Evolutionary conservation across 2,888 invertebrate genomes (phyloP).

Genomic region (Prostheceraeus crozeri): DNA sequence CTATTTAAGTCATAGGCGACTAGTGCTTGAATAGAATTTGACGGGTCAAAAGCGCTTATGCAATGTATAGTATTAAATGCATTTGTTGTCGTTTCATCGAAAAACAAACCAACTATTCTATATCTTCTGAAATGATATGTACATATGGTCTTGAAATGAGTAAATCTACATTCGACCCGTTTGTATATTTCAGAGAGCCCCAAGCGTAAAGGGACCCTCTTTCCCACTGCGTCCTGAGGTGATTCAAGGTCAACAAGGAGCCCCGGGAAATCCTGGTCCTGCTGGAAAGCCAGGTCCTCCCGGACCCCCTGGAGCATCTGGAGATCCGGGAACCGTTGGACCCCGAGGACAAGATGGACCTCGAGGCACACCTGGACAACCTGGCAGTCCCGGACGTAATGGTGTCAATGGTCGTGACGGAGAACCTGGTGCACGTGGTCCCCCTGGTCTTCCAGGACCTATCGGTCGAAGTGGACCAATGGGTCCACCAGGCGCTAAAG

Average conservation of each 20-base stretch:
- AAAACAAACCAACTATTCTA: too few relatives aligned
- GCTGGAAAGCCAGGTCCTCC: constrained; percentile 44
- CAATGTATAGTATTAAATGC: too few relatives aligned
- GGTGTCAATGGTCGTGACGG: constrained; percentile 34
- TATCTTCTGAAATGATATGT: too few relatives aligned
- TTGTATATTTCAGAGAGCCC: constrained; percentile 20
- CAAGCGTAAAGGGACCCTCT: constrained; percentile 9
- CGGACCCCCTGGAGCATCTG: constrained; percentile 43
- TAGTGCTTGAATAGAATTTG: too few relatives aligned
- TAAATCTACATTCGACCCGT: too few relatives aligned
- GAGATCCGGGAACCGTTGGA: constrained; percentile 37
- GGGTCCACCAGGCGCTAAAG: constrained; percentile 39
- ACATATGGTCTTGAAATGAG: too few relatives aligned
- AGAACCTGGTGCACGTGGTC: constrained; percentile 34
- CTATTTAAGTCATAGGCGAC: too few relatives aligned
- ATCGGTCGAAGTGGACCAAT: constrained; percentile 35
- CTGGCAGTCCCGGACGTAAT: constrained; percentile 24
- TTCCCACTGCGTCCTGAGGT: constrained; percentile 9
- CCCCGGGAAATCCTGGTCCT: constrained; percentile 38
- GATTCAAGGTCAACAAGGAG: constrained; percentile 35
- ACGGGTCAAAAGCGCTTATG: too few relatives aligned
- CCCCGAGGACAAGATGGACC: constrained; percentile 35
- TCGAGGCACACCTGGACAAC: constrained; percentile 29
- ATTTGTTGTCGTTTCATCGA: too few relatives aligned
- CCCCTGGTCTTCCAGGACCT: constrained; percentile 33